Percentiles rank a stretch among this genome's conserved stretches.
Evolutionary conservation across 23 tunicate species (phyloP).

Genomic region (Phallusia fumigata): DNA sequence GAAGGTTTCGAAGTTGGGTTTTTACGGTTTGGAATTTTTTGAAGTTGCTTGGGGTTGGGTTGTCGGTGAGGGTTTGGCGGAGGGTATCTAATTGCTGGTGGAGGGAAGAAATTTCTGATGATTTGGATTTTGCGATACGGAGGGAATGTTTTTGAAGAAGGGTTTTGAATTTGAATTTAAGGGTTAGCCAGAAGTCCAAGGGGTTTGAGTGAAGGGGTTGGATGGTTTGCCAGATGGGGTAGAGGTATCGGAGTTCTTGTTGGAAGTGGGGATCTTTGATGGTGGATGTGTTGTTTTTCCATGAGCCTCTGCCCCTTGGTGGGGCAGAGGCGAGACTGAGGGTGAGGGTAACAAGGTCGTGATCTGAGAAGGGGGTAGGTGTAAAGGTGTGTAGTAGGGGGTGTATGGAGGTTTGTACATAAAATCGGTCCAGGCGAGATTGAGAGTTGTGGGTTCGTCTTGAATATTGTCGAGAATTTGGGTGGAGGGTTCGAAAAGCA

Average conservation of each 20-base stretch:
- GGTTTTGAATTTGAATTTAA: neutral
- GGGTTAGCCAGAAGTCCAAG: neutral
- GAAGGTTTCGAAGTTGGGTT: neutral
- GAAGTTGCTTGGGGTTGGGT: neutral
- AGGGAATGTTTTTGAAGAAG: neutral
- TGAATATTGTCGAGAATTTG: neutral
- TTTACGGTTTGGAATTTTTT: neutral
- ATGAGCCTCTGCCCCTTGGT: slow-evolving; percentile 6
- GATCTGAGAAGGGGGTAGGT: neutral
- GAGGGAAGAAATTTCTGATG: neutral
- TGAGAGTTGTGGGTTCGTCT: neutral
- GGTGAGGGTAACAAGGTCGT: neutral
- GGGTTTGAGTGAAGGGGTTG: neutral
- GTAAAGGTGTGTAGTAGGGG: neutral
- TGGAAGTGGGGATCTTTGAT: neutral
- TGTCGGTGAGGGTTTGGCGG: neutral
- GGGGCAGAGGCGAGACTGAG: neutral
- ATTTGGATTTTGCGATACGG: neutral
- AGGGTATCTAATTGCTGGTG: neutral
- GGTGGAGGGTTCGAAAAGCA: neutral
- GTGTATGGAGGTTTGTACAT: neutral
- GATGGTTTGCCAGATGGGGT: neutral
- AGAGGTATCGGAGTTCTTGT: neutral
- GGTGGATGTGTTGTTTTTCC: neutral
- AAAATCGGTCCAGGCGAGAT: neutral